These are phyloP conservation scores for Crossocerus cetratus DNA, from an alignment of 2,888 invertebrate genomes.

Conservation along the genomic window DNA sequence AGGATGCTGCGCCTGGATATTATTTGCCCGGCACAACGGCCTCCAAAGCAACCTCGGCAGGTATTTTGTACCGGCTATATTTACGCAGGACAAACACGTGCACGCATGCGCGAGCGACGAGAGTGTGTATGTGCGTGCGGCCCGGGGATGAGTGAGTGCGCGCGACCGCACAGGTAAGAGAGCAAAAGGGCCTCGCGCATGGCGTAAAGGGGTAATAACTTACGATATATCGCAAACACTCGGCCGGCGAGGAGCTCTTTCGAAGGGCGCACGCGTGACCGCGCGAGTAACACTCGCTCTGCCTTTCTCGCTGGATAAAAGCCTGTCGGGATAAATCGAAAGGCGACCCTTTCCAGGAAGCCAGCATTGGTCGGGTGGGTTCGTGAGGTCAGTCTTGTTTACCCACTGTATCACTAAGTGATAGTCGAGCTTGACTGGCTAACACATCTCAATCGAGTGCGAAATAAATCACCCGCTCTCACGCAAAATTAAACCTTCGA, in stretches of 20 bases:
- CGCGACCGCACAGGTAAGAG: neutral
- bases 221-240: neutral
- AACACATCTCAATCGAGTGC: neutral
- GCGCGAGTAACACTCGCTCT: neutral
- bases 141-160: too few species aligned
- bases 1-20: slow-evolving; percentile 30
- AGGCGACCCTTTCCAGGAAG: too few species aligned
- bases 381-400: too few species aligned
- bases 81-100: slow-evolving; percentile 66
- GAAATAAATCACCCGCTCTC: neutral
- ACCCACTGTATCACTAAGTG: too few species aligned
- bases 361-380: too few species aligned
- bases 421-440: too few species aligned
- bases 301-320: too few species aligned
- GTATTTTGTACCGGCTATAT: slow-evolving; percentile 69
- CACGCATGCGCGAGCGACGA: slow-evolving; percentile 21
- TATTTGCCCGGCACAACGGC: slow-evolving; percentile 66
- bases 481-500: too few species aligned
- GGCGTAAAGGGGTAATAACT: slow-evolving; percentile 1
- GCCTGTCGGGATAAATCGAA: too few species aligned
- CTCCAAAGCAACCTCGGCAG: slow-evolving; percentile 69
- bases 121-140: slow-evolving; percentile 7
- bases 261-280: neutral
- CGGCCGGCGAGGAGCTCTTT: neutral
- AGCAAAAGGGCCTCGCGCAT: neutral